Conservation (phyloP, 2,113 vertebrate genomes). For the Apteryx owenii region DNA sequence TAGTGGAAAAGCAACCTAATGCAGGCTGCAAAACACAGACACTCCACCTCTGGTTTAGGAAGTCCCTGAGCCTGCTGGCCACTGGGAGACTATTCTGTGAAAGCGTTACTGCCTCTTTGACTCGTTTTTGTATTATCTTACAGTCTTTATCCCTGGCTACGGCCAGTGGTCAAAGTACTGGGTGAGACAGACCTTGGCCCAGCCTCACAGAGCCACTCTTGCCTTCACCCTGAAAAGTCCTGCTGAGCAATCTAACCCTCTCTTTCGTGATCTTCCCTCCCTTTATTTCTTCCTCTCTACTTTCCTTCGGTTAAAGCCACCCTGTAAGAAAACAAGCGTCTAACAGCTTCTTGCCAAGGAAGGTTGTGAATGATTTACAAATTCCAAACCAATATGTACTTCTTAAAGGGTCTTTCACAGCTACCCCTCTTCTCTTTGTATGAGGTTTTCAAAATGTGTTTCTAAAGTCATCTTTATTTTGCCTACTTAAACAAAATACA, state of each 20-base stretch:
- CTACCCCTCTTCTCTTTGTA: background rate
- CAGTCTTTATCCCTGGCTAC: background rate
- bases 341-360: background rate
- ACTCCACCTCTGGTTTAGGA: background rate
- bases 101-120: background rate
- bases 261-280: background rate
- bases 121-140: background rate
- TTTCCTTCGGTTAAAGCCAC: background rate
- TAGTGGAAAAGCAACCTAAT: background rate
- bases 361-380: background rate
- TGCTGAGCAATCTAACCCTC: rapidly evolving
- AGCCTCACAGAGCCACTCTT: background rate
- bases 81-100: background rate
- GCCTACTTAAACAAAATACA: background rate
- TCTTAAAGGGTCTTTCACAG: background rate
- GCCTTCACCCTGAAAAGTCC: background rate
- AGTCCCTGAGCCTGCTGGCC: background rate
- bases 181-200: background rate
- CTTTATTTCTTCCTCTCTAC: background rate
- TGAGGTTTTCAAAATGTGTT: background rate
- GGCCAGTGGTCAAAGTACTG: background rate
- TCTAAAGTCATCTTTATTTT: background rate
- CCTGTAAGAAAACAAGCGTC: background rate
- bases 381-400: background rate
- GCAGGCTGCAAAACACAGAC: background rate